phyloP scores from a whole-genome alignment of 2,113 vertebrate species.

The Dasyprocta punctata region DNA sequence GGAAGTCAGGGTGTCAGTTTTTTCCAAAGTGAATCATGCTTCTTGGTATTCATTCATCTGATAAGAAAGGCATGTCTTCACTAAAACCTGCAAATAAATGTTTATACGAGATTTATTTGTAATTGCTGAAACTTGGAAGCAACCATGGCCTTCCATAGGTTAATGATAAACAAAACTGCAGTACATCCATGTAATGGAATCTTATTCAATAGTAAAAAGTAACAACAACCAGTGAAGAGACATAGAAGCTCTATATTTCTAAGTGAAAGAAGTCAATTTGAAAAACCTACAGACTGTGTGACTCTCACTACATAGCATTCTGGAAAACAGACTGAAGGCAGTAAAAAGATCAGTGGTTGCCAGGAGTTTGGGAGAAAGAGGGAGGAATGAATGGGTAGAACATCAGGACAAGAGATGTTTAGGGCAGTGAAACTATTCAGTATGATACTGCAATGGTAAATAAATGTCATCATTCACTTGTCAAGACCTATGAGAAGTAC shows the following conservation, averaged over 20 bases:
- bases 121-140: neutral
- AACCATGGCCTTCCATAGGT: neutral
- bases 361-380: neutral
- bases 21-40: neutral
- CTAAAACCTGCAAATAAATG: neutral
- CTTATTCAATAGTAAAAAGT: slow-evolving; percentile 22
- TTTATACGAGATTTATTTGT: neutral
- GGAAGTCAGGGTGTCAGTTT: neutral
- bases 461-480: neutral
- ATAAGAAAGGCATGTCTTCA: neutral
- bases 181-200: neutral
- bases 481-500: neutral
- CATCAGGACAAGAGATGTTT: neutral
- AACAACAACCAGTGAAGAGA: neutral
- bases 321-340: neutral
- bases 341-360: neutral
- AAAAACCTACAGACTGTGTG: neutral
- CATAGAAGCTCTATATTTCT: neutral
- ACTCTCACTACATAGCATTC: neutral
- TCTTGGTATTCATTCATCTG: neutral
- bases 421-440: neutral
- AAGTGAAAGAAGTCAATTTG: neutral
- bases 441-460: neutral
- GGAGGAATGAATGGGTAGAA: neutral
- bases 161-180: neutral